Conservation (phyloP, 2,113 vertebrate genomes). For the Dasypus novemcinctus region DNA sequence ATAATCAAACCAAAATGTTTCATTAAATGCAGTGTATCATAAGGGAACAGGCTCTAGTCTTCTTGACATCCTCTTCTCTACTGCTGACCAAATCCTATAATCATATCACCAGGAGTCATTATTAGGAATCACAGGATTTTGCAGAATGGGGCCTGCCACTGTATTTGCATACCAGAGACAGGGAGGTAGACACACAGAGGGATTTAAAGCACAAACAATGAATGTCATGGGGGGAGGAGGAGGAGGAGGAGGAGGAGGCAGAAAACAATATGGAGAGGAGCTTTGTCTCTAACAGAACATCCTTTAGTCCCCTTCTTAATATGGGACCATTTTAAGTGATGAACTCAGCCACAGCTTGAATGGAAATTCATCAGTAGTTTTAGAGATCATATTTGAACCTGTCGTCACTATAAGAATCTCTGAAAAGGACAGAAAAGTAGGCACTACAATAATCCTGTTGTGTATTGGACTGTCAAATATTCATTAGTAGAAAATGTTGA, state of each 20-base stretch:
- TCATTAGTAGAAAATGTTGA: constrained; percentile 14
- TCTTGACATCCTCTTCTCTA: background rate
- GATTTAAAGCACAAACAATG: background rate
- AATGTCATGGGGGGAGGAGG: background rate
- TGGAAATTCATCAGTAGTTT: background rate
- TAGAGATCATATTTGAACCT: background rate
- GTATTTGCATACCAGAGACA: background rate
- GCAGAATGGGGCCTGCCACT: background rate
- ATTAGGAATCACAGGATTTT: background rate
- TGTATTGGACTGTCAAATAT: background rate
- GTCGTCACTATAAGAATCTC: background rate
- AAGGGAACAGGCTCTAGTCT: background rate
- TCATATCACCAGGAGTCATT: background rate
- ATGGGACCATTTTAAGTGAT: background rate
- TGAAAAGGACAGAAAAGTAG: background rate
- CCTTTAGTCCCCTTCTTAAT: background rate
- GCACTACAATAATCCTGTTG: background rate
- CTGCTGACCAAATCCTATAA: background rate
- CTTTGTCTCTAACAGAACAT: background rate
- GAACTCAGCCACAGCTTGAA: background rate
- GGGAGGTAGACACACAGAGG: background rate
- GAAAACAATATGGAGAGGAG: background rate
- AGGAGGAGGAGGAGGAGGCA: background rate
- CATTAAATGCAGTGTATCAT: background rate
- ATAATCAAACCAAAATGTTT: background rate